These are phyloP conservation scores for Hippoglossus stenolepis DNA, from an alignment of 2,113 vertebrate genomes.

Conservation along the genomic window DNA sequence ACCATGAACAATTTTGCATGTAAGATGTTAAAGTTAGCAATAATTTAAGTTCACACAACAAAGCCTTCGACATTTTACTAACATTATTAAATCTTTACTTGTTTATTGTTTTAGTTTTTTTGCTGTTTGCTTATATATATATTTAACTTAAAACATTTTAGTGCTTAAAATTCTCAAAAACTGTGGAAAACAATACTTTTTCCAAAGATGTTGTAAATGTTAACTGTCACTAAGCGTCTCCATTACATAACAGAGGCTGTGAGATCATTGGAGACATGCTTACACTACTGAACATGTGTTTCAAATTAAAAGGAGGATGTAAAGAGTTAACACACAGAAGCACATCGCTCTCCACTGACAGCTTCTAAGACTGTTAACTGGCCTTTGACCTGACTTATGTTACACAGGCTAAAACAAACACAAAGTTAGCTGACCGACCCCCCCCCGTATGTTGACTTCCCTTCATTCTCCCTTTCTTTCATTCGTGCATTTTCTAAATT, in stretches of 20 bases:
- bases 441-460: not conserved
- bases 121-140: too few species aligned
- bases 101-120: too few species aligned
- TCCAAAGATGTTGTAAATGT: not conserved
- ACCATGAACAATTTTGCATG: too few species aligned
- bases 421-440: constrained; percentile 37
- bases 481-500: constrained; percentile 20
- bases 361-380: constrained; percentile 53
- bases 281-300: constrained; percentile 56
- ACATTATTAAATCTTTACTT: too few species aligned
- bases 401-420: constrained; percentile 48
- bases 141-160: too few species aligned
- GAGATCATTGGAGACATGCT: constrained; percentile 21
- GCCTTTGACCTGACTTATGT: constrained; percentile 64
- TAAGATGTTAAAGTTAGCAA: too few species aligned
- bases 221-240: not conserved
- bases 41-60: too few species aligned
- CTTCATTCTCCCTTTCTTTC: not conserved
- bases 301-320: constrained; percentile 64
- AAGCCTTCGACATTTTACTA: too few species aligned
- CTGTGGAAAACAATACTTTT: not conserved
- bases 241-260: constrained; percentile 42
- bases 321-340: constrained; percentile 60
- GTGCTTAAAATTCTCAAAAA: not conserved
- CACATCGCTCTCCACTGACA: constrained; percentile 63